Evolutionary conservation across 2,797 vertebrate species (phyloP).

Genomic region (Erethizon dorsatum): DNA sequence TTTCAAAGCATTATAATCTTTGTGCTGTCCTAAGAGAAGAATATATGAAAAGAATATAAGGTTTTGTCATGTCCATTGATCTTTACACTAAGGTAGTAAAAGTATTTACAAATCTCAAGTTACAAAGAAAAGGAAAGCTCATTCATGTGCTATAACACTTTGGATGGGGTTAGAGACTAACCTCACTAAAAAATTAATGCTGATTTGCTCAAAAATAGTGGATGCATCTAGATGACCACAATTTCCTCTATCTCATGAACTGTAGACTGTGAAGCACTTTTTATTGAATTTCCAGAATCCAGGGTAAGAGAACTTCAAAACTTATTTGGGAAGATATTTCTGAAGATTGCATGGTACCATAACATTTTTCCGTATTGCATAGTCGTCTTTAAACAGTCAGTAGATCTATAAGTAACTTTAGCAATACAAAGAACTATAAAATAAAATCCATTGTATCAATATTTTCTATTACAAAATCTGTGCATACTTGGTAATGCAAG

Average conservation of each 20-base stretch:
- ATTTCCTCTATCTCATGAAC: not conserved
- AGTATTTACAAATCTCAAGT: not conserved
- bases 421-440: not conserved
- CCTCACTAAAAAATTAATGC: constrained; percentile 19
- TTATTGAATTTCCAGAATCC: constrained; percentile 23
- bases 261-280: not conserved
- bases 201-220: not conserved
- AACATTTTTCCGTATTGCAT: not conserved
- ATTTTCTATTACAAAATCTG: constrained; percentile 37
- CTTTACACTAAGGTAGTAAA: not conserved
- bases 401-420: constrained; percentile 24
- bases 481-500: not conserved
- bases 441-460: not conserved
- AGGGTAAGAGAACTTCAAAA: not conserved
- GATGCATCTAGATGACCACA: not conserved
- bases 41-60: not conserved
- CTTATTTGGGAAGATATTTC: not conserved
- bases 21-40: not conserved
- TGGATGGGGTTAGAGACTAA: not conserved
- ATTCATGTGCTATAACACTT: not conserved
- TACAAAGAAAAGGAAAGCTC: not conserved
- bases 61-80: not conserved
- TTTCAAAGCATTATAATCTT: not conserved
- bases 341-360: not conserved
- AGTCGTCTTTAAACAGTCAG: not conserved